These are phyloP conservation scores for Gallinago jamesoni DNA, from an alignment of 2,113 vertebrate species.

Conservation along the genomic window DNA sequence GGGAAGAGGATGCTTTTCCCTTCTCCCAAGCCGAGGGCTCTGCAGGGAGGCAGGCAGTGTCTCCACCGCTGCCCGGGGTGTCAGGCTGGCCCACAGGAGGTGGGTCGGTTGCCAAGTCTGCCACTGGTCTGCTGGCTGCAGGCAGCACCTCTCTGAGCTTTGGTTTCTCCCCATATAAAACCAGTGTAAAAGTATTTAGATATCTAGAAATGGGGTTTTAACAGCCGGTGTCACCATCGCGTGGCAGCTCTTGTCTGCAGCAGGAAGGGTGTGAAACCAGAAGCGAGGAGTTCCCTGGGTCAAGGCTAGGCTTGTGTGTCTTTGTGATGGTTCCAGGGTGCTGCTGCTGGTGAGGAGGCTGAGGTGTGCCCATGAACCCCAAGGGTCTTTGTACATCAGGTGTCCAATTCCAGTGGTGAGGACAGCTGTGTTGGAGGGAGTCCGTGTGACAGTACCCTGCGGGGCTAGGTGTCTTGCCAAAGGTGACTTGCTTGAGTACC, in stretches of 20 bases:
- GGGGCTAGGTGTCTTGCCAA: neutral
- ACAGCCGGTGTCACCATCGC: rapidly evolving
- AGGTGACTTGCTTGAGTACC: neutral
- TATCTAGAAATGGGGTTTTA: neutral
- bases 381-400: neutral
- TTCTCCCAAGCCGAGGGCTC: neutral
- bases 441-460: neutral
- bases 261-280: neutral
- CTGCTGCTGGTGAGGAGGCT: neutral
- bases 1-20: neutral
- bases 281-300: neutral
- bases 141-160: neutral
- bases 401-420: neutral
- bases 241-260: neutral
- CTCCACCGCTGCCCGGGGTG: rapidly evolving
- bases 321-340: neutral
- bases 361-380: neutral
- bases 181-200: neutral
- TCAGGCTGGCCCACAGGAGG: neutral
- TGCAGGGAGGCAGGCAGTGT: neutral
- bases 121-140: neutral
- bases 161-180: neutral
- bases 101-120: neutral
- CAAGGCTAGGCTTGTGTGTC: neutral
- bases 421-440: neutral